A percentile compares a stretch with the other conserved stretches of the same genome.
phyloP scores from a whole-genome alignment of 2,797 vertebrate genomes.

The Pygocentrus nattereri region DNA sequence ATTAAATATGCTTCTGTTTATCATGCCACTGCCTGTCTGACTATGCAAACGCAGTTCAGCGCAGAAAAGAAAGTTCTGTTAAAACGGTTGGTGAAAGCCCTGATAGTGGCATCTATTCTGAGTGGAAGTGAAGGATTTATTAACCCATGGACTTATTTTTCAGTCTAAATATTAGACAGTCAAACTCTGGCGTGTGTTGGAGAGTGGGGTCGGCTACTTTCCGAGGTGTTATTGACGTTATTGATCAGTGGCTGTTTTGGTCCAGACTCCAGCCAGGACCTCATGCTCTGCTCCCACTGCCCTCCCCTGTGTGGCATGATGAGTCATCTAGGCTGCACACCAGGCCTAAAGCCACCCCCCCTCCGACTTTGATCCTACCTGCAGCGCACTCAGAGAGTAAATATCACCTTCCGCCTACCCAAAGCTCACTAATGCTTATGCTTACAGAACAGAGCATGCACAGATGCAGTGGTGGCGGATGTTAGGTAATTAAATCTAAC shows the following conservation, averaged over 20 bases:
- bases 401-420: slow-evolving; percentile 37
- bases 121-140: not conserved
- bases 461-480: slow-evolving; percentile 42
- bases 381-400: slow-evolving; percentile 15
- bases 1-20: slow-evolving; percentile 22
- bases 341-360: slow-evolving; percentile 1
- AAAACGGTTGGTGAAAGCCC: not conserved
- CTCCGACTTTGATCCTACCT: slow-evolving; percentile 30
- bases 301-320: not conserved
- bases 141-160: not conserved
- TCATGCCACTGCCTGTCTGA: not conserved
- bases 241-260: slow-evolving; percentile 21
- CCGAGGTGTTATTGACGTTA: slow-evolving; percentile 3
- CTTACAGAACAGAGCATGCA: slow-evolving; percentile 34
- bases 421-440: slow-evolving; percentile 33
- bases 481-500: slow-evolving; percentile 53
- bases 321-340: slow-evolving; percentile 37
- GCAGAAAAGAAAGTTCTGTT: not conserved
- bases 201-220: not conserved
- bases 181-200: not conserved
- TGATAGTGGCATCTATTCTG: not conserved
- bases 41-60: not conserved
- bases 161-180: not conserved
- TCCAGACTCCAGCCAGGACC: not conserved
- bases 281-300: not conserved